A percentile compares a stretch with the other conserved stretches of the same genome.
phyloP scores from a whole-genome alignment of 2,113 vertebrate species.

The Myxocyprinus asiaticus region DNA sequence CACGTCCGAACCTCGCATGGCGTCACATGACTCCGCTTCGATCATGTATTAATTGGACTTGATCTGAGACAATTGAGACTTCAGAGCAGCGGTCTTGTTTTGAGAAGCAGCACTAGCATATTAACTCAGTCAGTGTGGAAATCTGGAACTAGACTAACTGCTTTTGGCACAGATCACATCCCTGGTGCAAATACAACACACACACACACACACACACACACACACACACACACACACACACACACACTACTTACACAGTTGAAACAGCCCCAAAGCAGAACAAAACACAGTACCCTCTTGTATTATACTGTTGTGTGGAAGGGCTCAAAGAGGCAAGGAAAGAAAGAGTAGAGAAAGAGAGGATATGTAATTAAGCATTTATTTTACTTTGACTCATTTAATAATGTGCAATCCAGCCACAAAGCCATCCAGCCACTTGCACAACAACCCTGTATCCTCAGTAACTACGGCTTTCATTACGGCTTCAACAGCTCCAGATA shows the following conservation, averaged over 20 bases:
- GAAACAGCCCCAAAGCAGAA: slow-evolving; percentile 11
- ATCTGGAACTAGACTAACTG: slow-evolving; percentile 30
- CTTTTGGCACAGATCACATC: slow-evolving; percentile 30
- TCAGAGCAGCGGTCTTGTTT: not conserved
- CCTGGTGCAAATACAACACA: not conserved
- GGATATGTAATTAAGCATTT: slow-evolving; percentile 15
- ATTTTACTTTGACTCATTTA: slow-evolving; percentile 30
- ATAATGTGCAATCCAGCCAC: not conserved
- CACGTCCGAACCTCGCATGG: no score
- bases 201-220: slow-evolving; percentile 16
- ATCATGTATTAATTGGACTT: not conserved
- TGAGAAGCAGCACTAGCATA: no score
- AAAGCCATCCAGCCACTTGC: slow-evolving; percentile 38
- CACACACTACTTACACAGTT: slow-evolving; percentile 23
- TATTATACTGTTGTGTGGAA: slow-evolving; percentile 19
- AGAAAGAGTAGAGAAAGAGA: slow-evolving; percentile 12
- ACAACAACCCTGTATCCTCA: slow-evolving; percentile 32
- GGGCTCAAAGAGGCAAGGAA: slow-evolving; percentile 3
- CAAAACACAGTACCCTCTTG: slow-evolving; percentile 31
- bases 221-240: not conserved
- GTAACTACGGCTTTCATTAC: slow-evolving; percentile 3
- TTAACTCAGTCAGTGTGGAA: slow-evolving; percentile 20
- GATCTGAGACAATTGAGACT: not conserved
- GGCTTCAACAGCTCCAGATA: not conserved
- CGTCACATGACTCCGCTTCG: no score